A percentile compares a stretch with the other conserved stretches of the same genome.
phyloP scores from a whole-genome alignment of 1,140 invertebrate species.

The Geopemphigus sp. region DNA sequence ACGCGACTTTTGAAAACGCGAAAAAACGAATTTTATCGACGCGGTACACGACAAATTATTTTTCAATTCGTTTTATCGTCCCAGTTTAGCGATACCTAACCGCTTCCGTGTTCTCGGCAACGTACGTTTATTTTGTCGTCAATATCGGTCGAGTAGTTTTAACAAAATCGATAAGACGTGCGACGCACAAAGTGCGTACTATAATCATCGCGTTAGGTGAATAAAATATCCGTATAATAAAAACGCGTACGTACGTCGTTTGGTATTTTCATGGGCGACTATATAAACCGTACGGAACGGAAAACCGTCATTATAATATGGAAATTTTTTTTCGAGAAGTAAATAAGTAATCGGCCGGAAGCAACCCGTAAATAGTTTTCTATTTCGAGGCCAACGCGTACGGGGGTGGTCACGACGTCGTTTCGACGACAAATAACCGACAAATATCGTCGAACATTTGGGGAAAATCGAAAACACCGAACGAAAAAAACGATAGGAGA shows the following conservation, averaged over 20 bases:
- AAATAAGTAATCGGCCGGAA: background rate
- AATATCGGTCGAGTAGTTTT: no score
- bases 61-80: no score
- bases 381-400: background rate
- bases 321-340: background rate
- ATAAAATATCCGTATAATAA: no score
- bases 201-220: no score
- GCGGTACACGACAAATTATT: no score
- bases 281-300: background rate
- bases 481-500: background rate
- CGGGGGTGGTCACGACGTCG: background rate
- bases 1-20: no score
- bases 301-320: background rate
- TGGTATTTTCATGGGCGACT: background rate
- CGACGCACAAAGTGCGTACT: no score
- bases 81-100: no score
- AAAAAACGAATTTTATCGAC: no score
- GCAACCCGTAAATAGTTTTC: slow-evolving; percentile 5
- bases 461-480: background rate
- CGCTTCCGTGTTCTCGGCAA: no score
- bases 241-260: background rate
- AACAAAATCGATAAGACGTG: no score
- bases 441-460: background rate
- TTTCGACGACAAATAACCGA: background rate
- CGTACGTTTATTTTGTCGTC: no score